Evolutionary conservation across 64 coral and sea anemone species (phyloP), one percentile per base, ranked within the genome.

Genomic region (Montipora capricornis): DNA sequence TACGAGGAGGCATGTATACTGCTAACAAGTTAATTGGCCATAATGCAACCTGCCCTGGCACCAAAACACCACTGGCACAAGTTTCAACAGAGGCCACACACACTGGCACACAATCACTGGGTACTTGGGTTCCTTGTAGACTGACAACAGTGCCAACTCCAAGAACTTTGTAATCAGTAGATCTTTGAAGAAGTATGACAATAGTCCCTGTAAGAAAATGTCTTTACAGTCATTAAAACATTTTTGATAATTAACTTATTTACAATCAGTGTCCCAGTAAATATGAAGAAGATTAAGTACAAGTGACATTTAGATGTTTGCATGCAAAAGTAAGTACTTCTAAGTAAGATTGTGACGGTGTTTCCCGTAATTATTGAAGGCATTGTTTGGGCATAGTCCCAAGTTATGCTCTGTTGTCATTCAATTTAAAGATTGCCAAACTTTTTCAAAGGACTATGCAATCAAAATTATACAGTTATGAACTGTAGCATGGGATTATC

Each of bases 71-170:
- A 89, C 17, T 14, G 52, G 88, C 88, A 90, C 88, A 90, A 60
- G 76, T 44, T 90, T 90, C 88, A 78, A 70, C 64, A 45, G 77
- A 91, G 61, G 20, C 49, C 47, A 91, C 44, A 71, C 64, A 66
- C 15, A 90, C 89, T 67, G 89, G 75, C 37, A 80, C 58, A 53
- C 79, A 58, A 59, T 80, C 78, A 79, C 68, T 60, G 79, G 89
- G 89, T 68, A 90, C 57, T 81, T 79, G 89, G 29, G 62, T 66
- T 75, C 51, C 66, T 44, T 58, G 79, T 69, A 73, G 16, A 17
- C 68, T 20, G 29, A 70, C 73, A 49, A 93, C 80, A 47, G 68
- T 93, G 12, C 91, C 82, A 87, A 93, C 91, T 78, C 79, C 91
- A 7, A 93, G 68, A 76, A 93, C 82, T 93, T 93, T 55, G 74